Conservation (phyloP, 2,797 vertebrate genomes). For the Schizopygopsis malacanthus region DNA sequence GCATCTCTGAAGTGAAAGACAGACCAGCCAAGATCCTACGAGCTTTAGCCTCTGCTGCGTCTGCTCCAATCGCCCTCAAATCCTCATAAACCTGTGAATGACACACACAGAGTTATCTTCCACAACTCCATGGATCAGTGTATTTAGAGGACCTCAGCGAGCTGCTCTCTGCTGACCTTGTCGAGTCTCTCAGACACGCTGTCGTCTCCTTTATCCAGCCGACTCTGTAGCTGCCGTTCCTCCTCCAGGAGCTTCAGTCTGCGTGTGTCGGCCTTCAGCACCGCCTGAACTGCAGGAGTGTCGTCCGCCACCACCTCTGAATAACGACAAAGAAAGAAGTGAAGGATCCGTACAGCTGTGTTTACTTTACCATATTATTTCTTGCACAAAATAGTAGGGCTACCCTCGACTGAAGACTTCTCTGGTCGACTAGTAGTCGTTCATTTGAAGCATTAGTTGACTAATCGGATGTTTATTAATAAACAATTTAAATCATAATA, state of each 20-base stretch:
- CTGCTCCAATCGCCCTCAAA: slow-evolving; percentile 84
- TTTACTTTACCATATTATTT: neutral
- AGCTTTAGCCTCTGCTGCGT: slow-evolving; percentile 89
- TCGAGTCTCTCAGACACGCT: slow-evolving; percentile 83
- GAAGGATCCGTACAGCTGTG: neutral
- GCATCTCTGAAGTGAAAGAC: slow-evolving; percentile 91
- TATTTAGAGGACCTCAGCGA: neutral
- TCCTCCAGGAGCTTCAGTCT: slow-evolving; percentile 88
- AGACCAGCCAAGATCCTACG: slow-evolving; percentile 90
- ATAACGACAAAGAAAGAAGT: neutral
- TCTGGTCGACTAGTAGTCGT: no score
- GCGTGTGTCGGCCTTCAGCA: slow-evolving; percentile 89
- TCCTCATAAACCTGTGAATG: slow-evolving; percentile 87
- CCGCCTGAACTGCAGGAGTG: slow-evolving; percentile 89
- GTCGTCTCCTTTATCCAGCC: slow-evolving; percentile 88
- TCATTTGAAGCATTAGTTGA: no score
- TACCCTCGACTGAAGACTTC: no score
- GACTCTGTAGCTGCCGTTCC: slow-evolving; percentile 83
- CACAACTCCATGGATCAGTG: neutral
- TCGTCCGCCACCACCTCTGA: slow-evolving; percentile 91
- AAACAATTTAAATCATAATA: no score
- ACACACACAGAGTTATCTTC: neutral
- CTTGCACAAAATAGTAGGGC: neutral
- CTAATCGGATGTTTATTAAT: no score
- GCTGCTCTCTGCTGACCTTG: slow-evolving; percentile 77